Evolutionary conservation across 2,888 invertebrate species (phyloP), one percentile per base, ranked within the genome.

Genomic region (Gisinianus flammeolus): DNA sequence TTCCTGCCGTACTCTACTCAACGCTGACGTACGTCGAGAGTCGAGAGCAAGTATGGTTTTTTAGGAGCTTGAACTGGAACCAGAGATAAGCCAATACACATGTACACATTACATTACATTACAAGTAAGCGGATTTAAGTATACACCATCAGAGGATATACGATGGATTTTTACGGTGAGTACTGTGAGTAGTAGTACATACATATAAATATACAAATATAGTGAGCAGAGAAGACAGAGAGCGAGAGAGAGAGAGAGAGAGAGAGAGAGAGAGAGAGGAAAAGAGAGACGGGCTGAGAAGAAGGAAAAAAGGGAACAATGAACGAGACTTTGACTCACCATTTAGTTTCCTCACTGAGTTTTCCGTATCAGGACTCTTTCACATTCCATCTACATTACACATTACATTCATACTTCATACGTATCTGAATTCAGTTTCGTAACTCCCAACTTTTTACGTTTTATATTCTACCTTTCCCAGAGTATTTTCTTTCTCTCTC

Each of bases 321-420:
- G 62, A 64, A 26, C 26, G 62, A 64, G 62, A 64, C 62, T 64
- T 64, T 64, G 62, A 64, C 62, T 64, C 62, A 64, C 62, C 62
- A 26, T 64, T 64, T 64, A 64, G 62, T 64, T 64, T 64, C 22
- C 62, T 16, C 44, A 44, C 12, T 56, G 56, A 22, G 56, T 56
- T 56, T n/a, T n/a, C n/a, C n/a, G n/a, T n/a, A n/a, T n/a, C n/a
- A n/a, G n/a, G n/a, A 64, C 26, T 64, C 62, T 64, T 64, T 64
- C 62, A 64, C 62, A 64, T 64, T 64, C 62, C 62, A 64, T 64
- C 26, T 26, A n/a, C 26, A 12, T 26, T n/a, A n/a, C 62, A 64
- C 5, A 24, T 26, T 12, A 44, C 44, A 44, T 16, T 10, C 44
- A 44, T 44, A 44, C 44, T 6, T n/a, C n/a, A n/a, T n/a, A n/a